Evolutionary conservation across 2,888 invertebrate genomes (phyloP).

Genomic region (Orchestes rusci): DNA sequence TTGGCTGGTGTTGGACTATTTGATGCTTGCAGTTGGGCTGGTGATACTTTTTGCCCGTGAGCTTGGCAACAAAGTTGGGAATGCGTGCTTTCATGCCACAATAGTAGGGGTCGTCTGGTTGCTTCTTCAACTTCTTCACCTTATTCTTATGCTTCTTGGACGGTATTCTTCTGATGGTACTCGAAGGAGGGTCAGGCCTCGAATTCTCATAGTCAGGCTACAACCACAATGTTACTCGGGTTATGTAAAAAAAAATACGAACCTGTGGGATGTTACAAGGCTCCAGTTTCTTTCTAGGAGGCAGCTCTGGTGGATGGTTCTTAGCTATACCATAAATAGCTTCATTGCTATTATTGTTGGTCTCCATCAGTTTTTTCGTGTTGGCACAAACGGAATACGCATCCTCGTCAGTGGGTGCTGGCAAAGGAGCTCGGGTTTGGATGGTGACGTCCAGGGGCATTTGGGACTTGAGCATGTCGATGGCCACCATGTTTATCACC

Average conservation of each 20-base stretch:
- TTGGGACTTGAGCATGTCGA: slow-evolving; percentile 24
- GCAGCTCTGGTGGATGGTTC: slow-evolving; percentile 19
- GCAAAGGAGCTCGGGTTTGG: too few relatives aligned
- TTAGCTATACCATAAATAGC: neutral
- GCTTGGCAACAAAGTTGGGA: slow-evolving; percentile 23
- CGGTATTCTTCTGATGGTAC: slow-evolving; percentile 22
- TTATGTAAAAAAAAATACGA: neutral
- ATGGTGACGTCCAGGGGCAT: slow-evolving; percentile 22
- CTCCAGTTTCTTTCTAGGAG: slow-evolving; percentile 21
- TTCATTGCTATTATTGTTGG: neutral
- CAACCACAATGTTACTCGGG: slow-evolving; percentile 5
- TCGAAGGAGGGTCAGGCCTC: slow-evolving; percentile 4
- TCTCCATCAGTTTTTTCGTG: neutral
- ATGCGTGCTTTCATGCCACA: slow-evolving; percentile 21
- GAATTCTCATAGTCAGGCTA: slow-evolving; percentile 17
- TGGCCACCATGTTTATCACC: slow-evolving; percentile 22
- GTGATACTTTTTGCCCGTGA: slow-evolving; percentile 16
- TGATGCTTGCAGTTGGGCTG: slow-evolving; percentile 10
- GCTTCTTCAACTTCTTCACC: slow-evolving; percentile 15
- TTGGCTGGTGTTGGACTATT: slow-evolving; percentile 4
- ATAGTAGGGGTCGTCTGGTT: slow-evolving; percentile 23
- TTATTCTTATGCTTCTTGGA: slow-evolving; percentile 21
- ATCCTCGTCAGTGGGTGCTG: slow-evolving; percentile 13
- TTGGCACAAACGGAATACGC: slow-evolving; percentile 18
- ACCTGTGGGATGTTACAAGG: slow-evolving; percentile 21